A percentile compares a stretch with the other conserved stretches of the same genome.
These are phyloP conservation scores for Drymonia ruficornis DNA, from an alignment of 2,888 invertebrate species.

Conservation along the genomic window DNA sequence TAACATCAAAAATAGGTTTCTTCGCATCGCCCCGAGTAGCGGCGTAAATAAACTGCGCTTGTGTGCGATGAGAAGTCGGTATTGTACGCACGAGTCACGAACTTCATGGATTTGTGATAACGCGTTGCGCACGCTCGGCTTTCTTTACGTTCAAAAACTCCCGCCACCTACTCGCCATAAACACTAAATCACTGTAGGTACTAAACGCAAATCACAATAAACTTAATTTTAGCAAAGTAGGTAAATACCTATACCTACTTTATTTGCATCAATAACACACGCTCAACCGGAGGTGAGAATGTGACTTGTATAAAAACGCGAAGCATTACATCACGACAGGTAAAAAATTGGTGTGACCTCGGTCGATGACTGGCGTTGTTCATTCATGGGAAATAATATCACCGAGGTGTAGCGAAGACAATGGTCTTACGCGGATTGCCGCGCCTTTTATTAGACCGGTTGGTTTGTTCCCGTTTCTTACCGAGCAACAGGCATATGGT, in stretches of 20 bases:
- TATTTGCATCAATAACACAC: background rate
- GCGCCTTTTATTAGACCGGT: slow-evolving; percentile 32
- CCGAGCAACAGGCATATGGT: too few species aligned
- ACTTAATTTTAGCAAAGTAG: background rate
- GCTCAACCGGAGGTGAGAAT: slow-evolving; percentile 38
- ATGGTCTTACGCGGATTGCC: slow-evolving; percentile 46
- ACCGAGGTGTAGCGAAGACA: slow-evolving; percentile 61
- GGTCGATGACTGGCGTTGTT: slow-evolving; percentile 54
- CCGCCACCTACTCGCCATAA: slow-evolving; percentile 37
- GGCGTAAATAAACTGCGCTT: slow-evolving; percentile 68
- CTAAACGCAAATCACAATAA: background rate
- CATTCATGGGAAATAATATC: slow-evolving; percentile 75
- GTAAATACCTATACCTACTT: too few species aligned
- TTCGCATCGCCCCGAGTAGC: slow-evolving; percentile 40
- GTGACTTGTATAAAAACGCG: slow-evolving; percentile 52
- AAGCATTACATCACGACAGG: slow-evolving; percentile 71
- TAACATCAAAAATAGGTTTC: slow-evolving; percentile 74
- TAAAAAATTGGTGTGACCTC: slow-evolving; percentile 78
- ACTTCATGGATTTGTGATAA: slow-evolving; percentile 48
- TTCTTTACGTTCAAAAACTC: slow-evolving; percentile 43
- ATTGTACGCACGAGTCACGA: slow-evolving; percentile 37
- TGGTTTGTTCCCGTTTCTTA: slow-evolving; percentile 3
- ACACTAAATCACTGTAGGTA: background rate
- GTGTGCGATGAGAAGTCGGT: slow-evolving; percentile 37
- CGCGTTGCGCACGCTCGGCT: slow-evolving; percentile 57